Evolutionary conservation across 2,888 invertebrate genomes (phyloP).

Genomic region (Lobophora halterata): DNA sequence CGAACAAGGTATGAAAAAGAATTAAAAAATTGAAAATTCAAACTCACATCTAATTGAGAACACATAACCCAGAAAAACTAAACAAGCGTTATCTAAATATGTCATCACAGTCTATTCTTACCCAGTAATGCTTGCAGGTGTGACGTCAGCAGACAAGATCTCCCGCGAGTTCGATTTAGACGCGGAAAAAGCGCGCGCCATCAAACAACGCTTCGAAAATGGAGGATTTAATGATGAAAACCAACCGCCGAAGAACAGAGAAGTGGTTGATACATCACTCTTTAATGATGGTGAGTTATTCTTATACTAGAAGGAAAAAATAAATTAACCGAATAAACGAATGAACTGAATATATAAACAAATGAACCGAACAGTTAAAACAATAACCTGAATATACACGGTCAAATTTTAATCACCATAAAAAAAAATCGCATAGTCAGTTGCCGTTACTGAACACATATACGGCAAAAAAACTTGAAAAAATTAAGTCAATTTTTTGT

Average conservation of each 20-base stretch:
- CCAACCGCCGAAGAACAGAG: constrained; percentile 71
- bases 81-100: background rate
- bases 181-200: constrained; percentile 81
- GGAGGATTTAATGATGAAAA: constrained; percentile 86
- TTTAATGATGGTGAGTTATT: constrained; percentile 86
- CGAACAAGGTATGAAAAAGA: constrained; percentile 75
- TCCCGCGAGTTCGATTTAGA: constrained; percentile 78
- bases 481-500: too few species aligned
- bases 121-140: constrained; percentile 43
- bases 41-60: background rate
- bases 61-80: background rate
- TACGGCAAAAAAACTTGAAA: too few species aligned
- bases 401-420: too few species aligned
- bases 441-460: too few species aligned
- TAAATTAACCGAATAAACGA: too few species aligned
- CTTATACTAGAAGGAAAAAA: background rate
- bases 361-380: too few species aligned
- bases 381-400: too few species aligned
- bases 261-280: constrained; percentile 86
- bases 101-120: too few species aligned
- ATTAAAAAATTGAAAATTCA: background rate
- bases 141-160: constrained; percentile 79
- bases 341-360: too few species aligned
- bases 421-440: too few species aligned
- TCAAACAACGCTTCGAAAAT: constrained; percentile 90